A percentile compares a stretch with the other conserved stretches of the same genome.
These are phyloP conservation scores for Sinella curviseta DNA, from an alignment of 1,140 invertebrate genomes.

Conservation along the genomic window DNA sequence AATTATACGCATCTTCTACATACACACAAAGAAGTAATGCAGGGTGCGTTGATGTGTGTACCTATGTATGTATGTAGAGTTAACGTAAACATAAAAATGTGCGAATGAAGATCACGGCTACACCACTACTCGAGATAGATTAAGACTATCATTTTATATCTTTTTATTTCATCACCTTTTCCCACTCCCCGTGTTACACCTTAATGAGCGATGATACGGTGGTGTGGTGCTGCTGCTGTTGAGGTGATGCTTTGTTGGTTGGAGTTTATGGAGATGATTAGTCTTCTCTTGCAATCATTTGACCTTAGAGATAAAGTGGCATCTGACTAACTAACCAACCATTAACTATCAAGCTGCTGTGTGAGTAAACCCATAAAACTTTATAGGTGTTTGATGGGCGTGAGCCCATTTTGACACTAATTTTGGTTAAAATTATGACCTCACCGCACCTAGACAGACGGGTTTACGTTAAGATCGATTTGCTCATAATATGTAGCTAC, in stretches of 20 bases:
- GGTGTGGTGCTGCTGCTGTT: too few relatives aligned
- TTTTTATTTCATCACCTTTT: background rate
- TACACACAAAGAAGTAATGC: too few relatives aligned
- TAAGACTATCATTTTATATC: background rate
- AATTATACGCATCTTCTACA: background rate
- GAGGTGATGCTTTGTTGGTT: too few relatives aligned
- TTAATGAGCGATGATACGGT: background rate
- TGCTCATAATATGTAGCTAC: too few relatives aligned
- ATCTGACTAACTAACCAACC: background rate
- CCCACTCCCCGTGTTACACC: slow-evolving; percentile 1
- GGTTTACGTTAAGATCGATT: too few relatives aligned
- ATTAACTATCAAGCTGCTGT: background rate
- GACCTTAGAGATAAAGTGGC: background rate
- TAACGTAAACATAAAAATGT: too few relatives aligned
- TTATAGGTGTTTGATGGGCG: background rate
- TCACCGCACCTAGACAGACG: too few relatives aligned
- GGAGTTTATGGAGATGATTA: too few relatives aligned
- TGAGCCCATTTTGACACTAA: background rate
- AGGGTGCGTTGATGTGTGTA: too few relatives aligned
- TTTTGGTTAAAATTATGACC: slow-evolving; percentile 1
- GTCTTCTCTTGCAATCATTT: background rate
- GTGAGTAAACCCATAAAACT: too few relatives aligned
- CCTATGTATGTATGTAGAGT: too few relatives aligned
- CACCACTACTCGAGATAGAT: background rate
- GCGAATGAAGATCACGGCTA: background rate